Percentiles rank a stretch among this genome's conserved stretches.
phyloP scores from a whole-genome alignment of 2,797 vertebrate species.

The Xenops minutus region DNA sequence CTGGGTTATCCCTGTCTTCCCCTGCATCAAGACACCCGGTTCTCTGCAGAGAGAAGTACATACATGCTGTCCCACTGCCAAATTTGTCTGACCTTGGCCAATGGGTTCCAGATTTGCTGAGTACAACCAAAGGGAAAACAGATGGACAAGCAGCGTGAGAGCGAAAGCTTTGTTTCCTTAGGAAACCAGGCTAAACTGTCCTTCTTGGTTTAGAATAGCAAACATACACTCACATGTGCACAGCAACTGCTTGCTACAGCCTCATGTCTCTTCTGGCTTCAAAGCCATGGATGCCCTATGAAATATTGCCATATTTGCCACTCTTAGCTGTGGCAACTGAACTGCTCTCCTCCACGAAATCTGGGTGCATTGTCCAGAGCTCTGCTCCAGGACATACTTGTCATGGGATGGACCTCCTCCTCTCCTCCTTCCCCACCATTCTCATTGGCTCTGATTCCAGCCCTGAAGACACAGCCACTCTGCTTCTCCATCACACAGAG shows the following conservation, averaged over 20 bases:
- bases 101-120: background rate
- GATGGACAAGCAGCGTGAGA: background rate
- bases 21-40: fast-evolving
- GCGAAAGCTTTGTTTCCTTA: background rate
- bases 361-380: background rate
- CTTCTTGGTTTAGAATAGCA: background rate
- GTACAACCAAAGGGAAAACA: background rate
- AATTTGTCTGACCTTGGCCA: background rate
- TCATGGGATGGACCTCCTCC: background rate
- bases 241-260: background rate
- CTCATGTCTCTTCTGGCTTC: background rate
- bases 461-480: background rate
- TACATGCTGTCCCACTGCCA: background rate
- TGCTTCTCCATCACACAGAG: background rate
- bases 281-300: background rate
- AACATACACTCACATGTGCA: background rate
- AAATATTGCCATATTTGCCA: background rate
- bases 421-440: background rate
- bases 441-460: background rate
- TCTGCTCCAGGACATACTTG: background rate
- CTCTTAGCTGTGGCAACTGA: background rate
- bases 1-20: background rate
- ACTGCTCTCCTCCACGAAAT: background rate
- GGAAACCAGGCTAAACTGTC: background rate
- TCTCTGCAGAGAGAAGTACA: background rate